phyloP scores from a whole-genome alignment of 1,140 invertebrate species.

The Pseudachorutes palmiensis region DNA sequence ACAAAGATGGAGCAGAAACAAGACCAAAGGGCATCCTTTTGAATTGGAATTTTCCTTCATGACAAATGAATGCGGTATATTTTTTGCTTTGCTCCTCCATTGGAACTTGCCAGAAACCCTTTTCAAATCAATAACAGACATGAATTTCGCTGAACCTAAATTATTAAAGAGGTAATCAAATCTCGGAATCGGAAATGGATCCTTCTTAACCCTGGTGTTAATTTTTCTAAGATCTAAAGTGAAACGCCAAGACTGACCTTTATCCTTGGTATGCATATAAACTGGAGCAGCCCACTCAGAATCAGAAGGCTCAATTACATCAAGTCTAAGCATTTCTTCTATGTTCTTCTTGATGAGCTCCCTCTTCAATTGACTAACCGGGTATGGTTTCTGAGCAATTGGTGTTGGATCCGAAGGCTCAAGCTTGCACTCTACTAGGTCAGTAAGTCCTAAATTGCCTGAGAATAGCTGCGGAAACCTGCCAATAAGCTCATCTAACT shows the following conservation, averaged over 20 bases:
- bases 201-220: conserved; percentile 1
- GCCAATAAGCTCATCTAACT: conserved; percentile 4
- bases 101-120: conserved; percentile 25
- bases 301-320: conserved; percentile 13
- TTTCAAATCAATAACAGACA: conserved; percentile 20
- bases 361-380: not conserved
- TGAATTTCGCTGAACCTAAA: conserved; percentile 9
- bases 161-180: conserved; percentile 11
- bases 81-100: conserved; percentile 1
- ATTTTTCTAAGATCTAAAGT: conserved; percentile 17
- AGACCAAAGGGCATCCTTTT: conserved; percentile 45
- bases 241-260: conserved; percentile 8
- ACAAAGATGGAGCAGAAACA: conserved; percentile 45
- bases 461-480: conserved; percentile 1
- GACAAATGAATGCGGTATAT: conserved; percentile 40
- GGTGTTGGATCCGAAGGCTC: not conserved
- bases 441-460: conserved; percentile 8
- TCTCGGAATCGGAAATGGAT: conserved; percentile 19
- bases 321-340: conserved; percentile 19
- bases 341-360: conserved; percentile 9
- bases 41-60: conserved; percentile 42
- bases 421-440: conserved; percentile 9
- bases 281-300: conserved; percentile 19
- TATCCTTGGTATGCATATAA: conserved; percentile 10
- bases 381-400: conserved; percentile 10